A percentile compares a stretch with the other conserved stretches of the same genome.
Conservation (phyloP, 1,140 invertebrate species). For the Chymomyza costata region DNA sequence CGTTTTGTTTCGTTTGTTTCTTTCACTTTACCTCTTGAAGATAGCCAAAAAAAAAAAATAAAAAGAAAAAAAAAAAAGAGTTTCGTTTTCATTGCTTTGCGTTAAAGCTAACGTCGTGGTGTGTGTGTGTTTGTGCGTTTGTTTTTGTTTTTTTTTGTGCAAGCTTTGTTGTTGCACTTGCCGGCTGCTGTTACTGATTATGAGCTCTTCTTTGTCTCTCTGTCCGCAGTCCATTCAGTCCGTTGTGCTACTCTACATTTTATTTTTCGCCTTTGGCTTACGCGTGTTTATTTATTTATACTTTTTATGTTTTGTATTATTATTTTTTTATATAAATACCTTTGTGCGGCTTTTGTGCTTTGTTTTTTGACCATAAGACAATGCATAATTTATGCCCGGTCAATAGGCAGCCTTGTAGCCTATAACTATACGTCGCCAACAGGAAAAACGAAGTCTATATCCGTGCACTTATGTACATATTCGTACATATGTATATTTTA, state of each 20-base stretch:
- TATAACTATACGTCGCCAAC: too few species aligned
- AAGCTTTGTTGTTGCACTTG: not conserved
- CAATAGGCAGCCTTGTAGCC: too few species aligned
- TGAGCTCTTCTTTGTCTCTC: constrained; percentile 6
- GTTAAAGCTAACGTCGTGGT: constrained; percentile 1
- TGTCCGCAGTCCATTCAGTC: too few species aligned
- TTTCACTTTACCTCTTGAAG: too few species aligned
- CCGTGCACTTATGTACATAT: too few species aligned
- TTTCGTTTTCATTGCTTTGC: constrained; percentile 27
- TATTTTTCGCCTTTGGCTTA: constrained; percentile 7
- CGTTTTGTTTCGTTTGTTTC: constrained; percentile 7
- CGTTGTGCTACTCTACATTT: too few species aligned
- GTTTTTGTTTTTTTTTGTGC: not conserved
- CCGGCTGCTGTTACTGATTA: constrained; percentile 26
- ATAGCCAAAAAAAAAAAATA: too few species aligned
- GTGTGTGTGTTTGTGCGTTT: constrained; percentile 3
- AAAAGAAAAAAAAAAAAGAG: not conserved
- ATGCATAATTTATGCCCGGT: constrained; percentile 30
- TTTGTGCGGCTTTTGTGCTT: not conserved
- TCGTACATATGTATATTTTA: too few species aligned
- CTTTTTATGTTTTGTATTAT: too few species aligned
- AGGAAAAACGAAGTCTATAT: too few species aligned
- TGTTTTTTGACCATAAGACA: constrained; percentile 14
- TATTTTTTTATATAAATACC: too few species aligned
- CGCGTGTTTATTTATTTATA: constrained; percentile 2